Conservation (phyloP, 1,140 invertebrate species). For the Drosophila persimilis region DNA sequence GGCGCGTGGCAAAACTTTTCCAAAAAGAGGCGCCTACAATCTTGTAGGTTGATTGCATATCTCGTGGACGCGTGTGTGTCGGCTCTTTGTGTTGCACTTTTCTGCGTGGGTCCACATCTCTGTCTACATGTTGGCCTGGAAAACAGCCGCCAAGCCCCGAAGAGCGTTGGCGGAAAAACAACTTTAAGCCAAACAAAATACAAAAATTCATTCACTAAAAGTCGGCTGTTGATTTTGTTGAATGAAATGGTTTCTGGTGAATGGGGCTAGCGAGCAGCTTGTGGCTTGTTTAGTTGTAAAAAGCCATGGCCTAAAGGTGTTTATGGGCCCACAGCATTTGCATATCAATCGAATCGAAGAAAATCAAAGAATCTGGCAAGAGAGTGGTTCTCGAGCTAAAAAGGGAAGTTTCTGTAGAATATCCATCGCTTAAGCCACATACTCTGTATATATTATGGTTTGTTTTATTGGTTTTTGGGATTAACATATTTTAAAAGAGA, state of each 20-base stretch:
- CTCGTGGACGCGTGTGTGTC: slow-evolving; percentile 24
- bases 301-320: slow-evolving; percentile 41
- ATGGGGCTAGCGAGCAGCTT: slow-evolving; percentile 16
- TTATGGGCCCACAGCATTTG: slow-evolving; percentile 20
- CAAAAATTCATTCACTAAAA: slow-evolving; percentile 52
- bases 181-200: slow-evolving; percentile 7
- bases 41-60: slow-evolving; percentile 22
- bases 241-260: slow-evolving; percentile 42
- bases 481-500: too few species aligned
- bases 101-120: slow-evolving; percentile 35
- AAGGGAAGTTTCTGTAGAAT: too few species aligned
- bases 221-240: slow-evolving; percentile 26
- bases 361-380: too few species aligned
- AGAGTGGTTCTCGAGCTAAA: too few species aligned
- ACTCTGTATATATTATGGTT: too few species aligned
- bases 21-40: slow-evolving; percentile 15
- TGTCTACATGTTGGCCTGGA: slow-evolving; percentile 36
- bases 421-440: too few species aligned
- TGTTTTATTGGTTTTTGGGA: too few species aligned
- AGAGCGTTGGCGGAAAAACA: slow-evolving; percentile 53
- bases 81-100: slow-evolving; percentile 22
- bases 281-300: slow-evolving; percentile 34
- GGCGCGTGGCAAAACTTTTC: slow-evolving; percentile 54
- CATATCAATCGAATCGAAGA: slow-evolving; percentile 1
- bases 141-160: slow-evolving; percentile 7